Evolutionary conservation across 37 sponge, comb jelly and placozoan genomes (phyloP).

Genomic region (Halisarca cf. caerulea): DNA sequence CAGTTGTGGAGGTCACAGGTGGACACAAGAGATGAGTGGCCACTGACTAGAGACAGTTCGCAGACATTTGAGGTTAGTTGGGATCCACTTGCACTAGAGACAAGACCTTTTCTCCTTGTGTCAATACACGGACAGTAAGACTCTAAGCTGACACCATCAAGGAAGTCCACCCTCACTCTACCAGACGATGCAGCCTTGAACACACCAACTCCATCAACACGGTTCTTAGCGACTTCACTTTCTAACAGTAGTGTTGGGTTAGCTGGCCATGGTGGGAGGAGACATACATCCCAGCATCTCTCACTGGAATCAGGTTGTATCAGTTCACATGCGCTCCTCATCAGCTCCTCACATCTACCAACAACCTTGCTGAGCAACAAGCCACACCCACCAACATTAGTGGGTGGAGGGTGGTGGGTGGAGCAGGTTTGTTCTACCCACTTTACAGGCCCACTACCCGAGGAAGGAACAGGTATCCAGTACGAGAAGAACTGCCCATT

Average conservation of each 20-base stretch:
- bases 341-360: not conserved
- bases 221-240: not conserved
- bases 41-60: not conserved
- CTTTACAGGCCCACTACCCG: not conserved
- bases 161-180: conserved; percentile 2
- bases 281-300: too few relatives aligned
- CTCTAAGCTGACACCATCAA: conserved; percentile 19
- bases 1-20: not conserved
- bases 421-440: not conserved
- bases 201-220: conserved; percentile 30
- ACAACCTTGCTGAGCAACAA: not conserved
- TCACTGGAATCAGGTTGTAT: too few relatives aligned
- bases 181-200: conserved; percentile 37
- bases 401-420: conserved; percentile 7
- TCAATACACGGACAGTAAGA: conserved; percentile 17
- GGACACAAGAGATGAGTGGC: not conserved
- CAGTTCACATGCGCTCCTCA: not conserved
- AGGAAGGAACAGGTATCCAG: conserved; percentile 9
- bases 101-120: not conserved
- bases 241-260: not conserved
- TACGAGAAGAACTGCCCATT: conserved; percentile 34
- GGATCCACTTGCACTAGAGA: not conserved
- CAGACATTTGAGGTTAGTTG: not conserved
- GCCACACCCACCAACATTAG: not conserved
- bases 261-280: not conserved